phyloP scores from a whole-genome alignment of 1,140 invertebrate genomes.

The Macrosteles quadrilineatus region DNA sequence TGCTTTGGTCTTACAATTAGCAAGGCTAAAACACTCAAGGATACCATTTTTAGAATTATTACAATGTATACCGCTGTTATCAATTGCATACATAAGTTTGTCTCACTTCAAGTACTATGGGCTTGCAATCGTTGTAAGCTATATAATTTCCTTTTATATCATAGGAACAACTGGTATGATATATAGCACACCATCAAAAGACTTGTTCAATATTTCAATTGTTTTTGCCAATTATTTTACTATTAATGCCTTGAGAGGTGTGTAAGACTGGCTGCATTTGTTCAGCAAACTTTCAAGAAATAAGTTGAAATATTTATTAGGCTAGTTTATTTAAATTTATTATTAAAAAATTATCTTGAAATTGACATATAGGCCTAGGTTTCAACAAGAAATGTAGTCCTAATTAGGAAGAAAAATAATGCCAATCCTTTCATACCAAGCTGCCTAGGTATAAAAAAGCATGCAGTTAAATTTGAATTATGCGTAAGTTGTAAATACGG shows the following conservation, averaged over 20 bases:
- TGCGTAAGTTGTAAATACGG: too few relatives aligned
- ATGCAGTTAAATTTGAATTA: too few relatives aligned
- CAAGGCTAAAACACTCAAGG: constrained; percentile 6
- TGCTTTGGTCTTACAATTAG: background rate
- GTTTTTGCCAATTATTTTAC: constrained; percentile 6
- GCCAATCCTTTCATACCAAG: background rate
- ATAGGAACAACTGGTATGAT: constrained; percentile 21
- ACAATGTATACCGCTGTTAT: constrained; percentile 1
- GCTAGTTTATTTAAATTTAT: background rate
- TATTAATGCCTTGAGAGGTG: background rate
- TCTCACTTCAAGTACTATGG: background rate
- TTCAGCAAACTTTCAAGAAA: background rate
- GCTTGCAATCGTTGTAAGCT: background rate
- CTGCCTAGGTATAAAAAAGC: too few relatives aligned
- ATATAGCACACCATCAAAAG: constrained; percentile 4
- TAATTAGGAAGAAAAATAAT: background rate
- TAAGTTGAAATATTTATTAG: background rate
- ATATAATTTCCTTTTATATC: constrained; percentile 15
- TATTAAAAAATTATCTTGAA: background rate
- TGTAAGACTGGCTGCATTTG: background rate
- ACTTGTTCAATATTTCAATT: background rate
- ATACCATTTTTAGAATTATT: constrained; percentile 1
- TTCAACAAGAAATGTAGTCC: background rate
- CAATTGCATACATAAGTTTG: constrained; percentile 5
- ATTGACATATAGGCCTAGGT: background rate